A percentile compares a stretch with the other conserved stretches of the same genome.
These are phyloP conservation scores for Paratrypauchen microcephalus DNA, from an alignment of 2,797 vertebrate species.

Conservation along the genomic window DNA sequence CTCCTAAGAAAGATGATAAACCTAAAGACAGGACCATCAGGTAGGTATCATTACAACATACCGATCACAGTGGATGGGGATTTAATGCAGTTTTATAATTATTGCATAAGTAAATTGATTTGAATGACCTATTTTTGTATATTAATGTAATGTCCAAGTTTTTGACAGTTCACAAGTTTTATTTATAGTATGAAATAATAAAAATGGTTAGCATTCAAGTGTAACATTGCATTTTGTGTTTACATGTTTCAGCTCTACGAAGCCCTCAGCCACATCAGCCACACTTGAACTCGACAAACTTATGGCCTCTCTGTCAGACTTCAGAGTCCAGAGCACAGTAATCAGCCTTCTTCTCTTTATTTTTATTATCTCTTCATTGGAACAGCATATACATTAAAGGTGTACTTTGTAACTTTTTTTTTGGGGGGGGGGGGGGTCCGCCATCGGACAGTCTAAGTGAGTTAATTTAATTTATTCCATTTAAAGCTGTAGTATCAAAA, in stretches of 20 bases:
- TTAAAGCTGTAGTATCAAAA: too few relatives aligned
- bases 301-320: slow-evolving; percentile 93
- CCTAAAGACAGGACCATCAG: slow-evolving; percentile 69
- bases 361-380: not conserved
- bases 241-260: slow-evolving; percentile 62
- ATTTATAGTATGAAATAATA: not conserved
- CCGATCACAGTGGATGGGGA: not conserved
- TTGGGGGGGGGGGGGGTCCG: too few relatives aligned
- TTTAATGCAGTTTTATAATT: not conserved
- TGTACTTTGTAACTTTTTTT: not conserved
- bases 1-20: slow-evolving; percentile 78
- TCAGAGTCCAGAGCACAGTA: slow-evolving; percentile 90
- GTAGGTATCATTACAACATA: slow-evolving; percentile 36
- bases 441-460: too few relatives aligned
- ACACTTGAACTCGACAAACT: slow-evolving; percentile 90
- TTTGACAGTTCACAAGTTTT: not conserved
- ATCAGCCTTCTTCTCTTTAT: slow-evolving; percentile 11
- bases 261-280: slow-evolving; percentile 86
- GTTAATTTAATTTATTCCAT: too few relatives aligned
- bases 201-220: not conserved
- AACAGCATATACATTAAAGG: not conserved
- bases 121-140: not conserved
- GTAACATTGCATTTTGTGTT: not conserved
- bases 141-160: not conserved
- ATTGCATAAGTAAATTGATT: not conserved